A percentile compares a stretch with the other conserved stretches of the same genome.
phyloP scores from a whole-genome alignment of 2,113 vertebrate species.

The Catharus minimus region DNA sequence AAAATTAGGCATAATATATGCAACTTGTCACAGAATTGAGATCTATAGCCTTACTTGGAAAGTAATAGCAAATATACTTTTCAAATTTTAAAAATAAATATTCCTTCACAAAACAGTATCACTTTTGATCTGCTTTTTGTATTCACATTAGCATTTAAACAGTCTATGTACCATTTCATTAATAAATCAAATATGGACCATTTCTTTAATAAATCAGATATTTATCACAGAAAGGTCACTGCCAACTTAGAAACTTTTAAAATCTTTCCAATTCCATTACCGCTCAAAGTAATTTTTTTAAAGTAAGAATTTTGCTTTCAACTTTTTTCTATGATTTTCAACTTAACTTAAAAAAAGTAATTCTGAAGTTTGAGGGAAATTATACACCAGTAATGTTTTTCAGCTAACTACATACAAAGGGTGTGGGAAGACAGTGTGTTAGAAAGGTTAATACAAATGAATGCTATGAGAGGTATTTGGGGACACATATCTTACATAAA shows the following conservation, averaged over 20 bases:
- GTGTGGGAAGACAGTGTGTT: background rate
- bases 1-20: background rate
- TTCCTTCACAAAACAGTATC: background rate
- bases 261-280: background rate
- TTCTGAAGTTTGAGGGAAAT: background rate
- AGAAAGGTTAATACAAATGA: conserved; percentile 4
- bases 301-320: background rate
- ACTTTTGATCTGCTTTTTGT: background rate
- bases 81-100: background rate
- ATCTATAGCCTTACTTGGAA: background rate
- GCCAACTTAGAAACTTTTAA: background rate
- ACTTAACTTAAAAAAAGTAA: background rate
- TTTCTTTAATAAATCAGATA: background rate
- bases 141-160: background rate
- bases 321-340: background rate
- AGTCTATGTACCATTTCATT: background rate
- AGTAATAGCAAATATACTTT: background rate
- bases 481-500: conserved; percentile 14
- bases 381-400: background rate
- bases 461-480: conserved; percentile 8
- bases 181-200: background rate
- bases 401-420: background rate
- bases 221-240: background rate
- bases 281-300: background rate
- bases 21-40: background rate